Evolutionary conservation across 2,113 vertebrate genomes (phyloP).

Genomic region (Pelmatolapia mariae): DNA sequence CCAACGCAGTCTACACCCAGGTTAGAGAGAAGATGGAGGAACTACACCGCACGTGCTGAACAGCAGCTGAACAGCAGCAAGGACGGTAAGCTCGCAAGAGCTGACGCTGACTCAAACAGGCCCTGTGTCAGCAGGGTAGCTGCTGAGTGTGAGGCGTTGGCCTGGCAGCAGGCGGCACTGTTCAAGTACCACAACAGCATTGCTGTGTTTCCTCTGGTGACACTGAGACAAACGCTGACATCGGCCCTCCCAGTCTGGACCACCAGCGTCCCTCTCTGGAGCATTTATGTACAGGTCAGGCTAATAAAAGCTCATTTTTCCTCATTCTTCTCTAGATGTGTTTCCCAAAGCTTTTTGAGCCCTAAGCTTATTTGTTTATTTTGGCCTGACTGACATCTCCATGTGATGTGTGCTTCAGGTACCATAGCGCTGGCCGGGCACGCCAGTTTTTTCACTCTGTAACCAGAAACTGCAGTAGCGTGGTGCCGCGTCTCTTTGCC

Average conservation of each 20-base stretch:
- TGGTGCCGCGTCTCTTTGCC: conserved; percentile 87
- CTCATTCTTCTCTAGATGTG: background rate
- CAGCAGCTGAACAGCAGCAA: background rate
- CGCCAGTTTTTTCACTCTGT: conserved; percentile 83
- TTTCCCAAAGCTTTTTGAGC: background rate
- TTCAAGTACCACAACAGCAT: conserved; percentile 77
- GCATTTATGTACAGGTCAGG: conserved; percentile 74
- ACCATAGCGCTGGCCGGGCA: conserved; percentile 81
- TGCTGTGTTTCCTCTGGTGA: conserved; percentile 76
- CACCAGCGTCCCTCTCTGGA: conserved; percentile 80
- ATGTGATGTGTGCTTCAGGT: conserved; percentile 34
- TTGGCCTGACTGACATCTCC: background rate
- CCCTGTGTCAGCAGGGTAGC: background rate
- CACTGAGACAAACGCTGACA: conserved; percentile 75
- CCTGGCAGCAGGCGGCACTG: conserved; percentile 77
- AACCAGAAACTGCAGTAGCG: conserved; percentile 59
- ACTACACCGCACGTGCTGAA: background rate
- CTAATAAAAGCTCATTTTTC: background rate
- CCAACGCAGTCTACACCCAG: conserved; percentile 69
- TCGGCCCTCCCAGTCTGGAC: conserved; percentile 77
- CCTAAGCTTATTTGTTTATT: background rate
- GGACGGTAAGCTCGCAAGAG: background rate
- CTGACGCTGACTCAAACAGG: background rate
- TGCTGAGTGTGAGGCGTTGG: conserved; percentile 71
- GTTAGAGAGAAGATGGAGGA: conserved; percentile 64